These are phyloP conservation scores for Pithys albifrons DNA, from an alignment of 2,113 vertebrate species.

Conservation along the genomic window DNA sequence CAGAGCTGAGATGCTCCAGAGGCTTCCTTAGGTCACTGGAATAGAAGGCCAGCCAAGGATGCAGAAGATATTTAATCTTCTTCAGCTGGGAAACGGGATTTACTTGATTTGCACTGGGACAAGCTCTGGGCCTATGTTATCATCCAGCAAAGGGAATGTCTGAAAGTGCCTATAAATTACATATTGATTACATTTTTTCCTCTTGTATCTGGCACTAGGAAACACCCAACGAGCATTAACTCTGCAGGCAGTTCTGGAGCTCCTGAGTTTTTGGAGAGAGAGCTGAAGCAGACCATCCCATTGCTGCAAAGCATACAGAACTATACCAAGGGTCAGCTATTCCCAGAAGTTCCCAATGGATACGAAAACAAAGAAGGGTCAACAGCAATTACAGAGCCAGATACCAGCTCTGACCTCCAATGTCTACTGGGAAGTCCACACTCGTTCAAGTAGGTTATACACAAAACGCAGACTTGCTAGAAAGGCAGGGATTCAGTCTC, in stretches of 20 bases:
- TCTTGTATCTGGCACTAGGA: background rate
- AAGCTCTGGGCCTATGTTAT: background rate
- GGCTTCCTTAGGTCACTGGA: background rate
- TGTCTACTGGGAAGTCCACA: background rate
- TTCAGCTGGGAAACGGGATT: background rate
- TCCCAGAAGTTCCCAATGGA: background rate
- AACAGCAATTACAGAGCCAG: conserved; percentile 3
- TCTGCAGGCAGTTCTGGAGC: background rate
- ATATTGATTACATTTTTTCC: background rate
- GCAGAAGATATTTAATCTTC: background rate
- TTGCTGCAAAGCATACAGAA: background rate
- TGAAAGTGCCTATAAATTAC: background rate
- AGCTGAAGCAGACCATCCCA: background rate
- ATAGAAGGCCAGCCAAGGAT: background rate
- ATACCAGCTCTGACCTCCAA: background rate
- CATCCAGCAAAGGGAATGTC: background rate
- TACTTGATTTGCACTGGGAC: background rate
- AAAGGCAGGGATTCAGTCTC: background rate
- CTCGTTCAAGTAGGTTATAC: background rate
- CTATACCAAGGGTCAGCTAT: background rate
- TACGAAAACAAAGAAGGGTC: background rate
- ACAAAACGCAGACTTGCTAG: background rate
- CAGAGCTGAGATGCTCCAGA: background rate
- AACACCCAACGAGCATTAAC: background rate
- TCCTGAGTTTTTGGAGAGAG: background rate